A percentile compares a stretch with the other conserved stretches of the same genome.
Evolutionary conservation across 2,113 vertebrate species (phyloP).

Genomic region (Struthio camelus): DNA sequence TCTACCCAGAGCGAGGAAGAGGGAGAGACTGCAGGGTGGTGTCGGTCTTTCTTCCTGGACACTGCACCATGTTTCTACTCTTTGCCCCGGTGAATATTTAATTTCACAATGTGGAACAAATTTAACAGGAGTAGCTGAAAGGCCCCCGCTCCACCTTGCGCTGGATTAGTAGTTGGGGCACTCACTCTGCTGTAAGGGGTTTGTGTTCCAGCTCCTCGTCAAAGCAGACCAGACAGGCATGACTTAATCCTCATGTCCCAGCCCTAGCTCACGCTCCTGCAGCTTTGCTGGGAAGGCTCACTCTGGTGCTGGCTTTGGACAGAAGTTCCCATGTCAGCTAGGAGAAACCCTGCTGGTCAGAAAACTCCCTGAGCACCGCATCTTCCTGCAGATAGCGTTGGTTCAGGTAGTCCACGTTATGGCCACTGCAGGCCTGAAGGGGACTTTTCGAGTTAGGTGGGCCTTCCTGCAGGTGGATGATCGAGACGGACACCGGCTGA

Average conservation of each 20-base stretch:
- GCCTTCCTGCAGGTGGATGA: background rate
- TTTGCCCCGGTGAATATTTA: background rate
- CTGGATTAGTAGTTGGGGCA: background rate
- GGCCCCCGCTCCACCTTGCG: accelerated
- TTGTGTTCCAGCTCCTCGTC: background rate
- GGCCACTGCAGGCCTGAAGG: background rate
- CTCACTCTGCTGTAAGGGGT: too few species aligned
- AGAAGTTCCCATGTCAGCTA: background rate
- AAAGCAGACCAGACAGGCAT: background rate
- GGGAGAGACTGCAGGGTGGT: background rate
- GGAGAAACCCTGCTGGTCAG: background rate
- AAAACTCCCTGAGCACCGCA: accelerated
- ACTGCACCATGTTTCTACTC: background rate
- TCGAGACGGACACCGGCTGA: accelerated
- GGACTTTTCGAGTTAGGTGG: background rate
- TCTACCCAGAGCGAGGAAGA: accelerated
- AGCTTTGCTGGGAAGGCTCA: background rate
- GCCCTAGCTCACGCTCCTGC: background rate
- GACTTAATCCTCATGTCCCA: background rate
- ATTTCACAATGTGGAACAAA: background rate
- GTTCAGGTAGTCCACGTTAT: background rate
- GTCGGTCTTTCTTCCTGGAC: background rate
- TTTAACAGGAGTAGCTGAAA: background rate
- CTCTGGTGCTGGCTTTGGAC: accelerated
- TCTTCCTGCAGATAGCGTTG: background rate